A percentile compares a stretch with the other conserved stretches of the same genome.
These are phyloP conservation scores for Bathynomus jamesi DNA, from an alignment of 1,140 invertebrate genomes.

Conservation along the genomic window DNA sequence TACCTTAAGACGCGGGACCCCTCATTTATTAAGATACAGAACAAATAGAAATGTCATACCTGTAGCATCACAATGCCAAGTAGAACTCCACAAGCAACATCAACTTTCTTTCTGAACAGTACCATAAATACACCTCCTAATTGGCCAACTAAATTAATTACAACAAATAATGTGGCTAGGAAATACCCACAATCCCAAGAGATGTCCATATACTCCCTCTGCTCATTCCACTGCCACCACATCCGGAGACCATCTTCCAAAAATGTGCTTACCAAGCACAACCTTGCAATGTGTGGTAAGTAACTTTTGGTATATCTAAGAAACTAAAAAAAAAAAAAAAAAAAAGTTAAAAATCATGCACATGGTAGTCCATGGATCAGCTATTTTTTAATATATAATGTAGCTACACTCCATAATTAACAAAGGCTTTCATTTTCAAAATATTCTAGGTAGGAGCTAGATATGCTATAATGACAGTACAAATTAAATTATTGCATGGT, in stretches of 20 bases:
- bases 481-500: no score
- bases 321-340: background rate
- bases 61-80: constrained; percentile 95
- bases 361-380: no score
- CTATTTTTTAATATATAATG: no score
- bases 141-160: constrained; percentile 92
- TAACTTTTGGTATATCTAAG: constrained; percentile 12
- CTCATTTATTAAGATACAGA: no score
- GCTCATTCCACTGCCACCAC: constrained; percentile 98
- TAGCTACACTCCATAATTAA: no score
- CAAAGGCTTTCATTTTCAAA: no score
- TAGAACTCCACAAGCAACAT: constrained; percentile 84
- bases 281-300: constrained; percentile 85
- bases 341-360: background rate
- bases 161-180: constrained; percentile 81
- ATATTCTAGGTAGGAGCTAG: no score
- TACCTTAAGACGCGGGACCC: no score
- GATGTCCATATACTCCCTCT: constrained; percentile 95
- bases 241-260: constrained; percentile 98
- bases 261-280: constrained; percentile 98
- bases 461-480: no score
- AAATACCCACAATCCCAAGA: constrained; percentile 96
- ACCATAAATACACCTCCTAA: constrained; percentile 93
- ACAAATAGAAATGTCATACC: no score
- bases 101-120: constrained; percentile 82